phyloP scores from a whole-genome alignment of 2,888 invertebrate genomes.

The Melieria omissa region DNA sequence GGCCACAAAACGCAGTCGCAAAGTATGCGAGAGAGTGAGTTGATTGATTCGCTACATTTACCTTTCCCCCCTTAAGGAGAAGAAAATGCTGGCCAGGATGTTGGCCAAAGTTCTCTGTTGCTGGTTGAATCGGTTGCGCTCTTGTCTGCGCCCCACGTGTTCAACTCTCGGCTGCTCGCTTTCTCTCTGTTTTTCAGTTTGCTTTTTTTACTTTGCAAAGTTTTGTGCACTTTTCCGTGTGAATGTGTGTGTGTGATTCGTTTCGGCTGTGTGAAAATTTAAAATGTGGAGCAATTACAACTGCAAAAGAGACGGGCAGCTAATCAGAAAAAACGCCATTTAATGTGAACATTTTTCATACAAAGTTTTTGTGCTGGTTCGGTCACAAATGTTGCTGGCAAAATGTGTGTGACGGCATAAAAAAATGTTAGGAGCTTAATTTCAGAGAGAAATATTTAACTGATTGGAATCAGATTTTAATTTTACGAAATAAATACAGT shows the following conservation, averaged over 20 bases:
- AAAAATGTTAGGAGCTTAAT: no score
- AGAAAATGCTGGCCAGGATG: no score
- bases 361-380: slow-evolving; percentile 26
- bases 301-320: slow-evolving; percentile 30
- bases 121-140: no score
- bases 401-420: no score
- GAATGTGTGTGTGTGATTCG: not conserved
- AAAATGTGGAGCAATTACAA: slow-evolving; percentile 26
- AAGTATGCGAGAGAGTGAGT: slow-evolving; percentile 39
- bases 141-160: no score
- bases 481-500: no score
- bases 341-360: not conserved
- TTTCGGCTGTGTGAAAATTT: slow-evolving; percentile 4
- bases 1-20: slow-evolving; percentile 45
- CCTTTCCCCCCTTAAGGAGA: no score
- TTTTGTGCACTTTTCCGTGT: not conserved
- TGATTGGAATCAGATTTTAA: no score
- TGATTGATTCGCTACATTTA: slow-evolving; percentile 2
- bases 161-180: slow-evolving; percentile 18
- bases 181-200: slow-evolving; percentile 21
- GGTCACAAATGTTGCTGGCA: not conserved
- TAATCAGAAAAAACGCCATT: slow-evolving; percentile 31
- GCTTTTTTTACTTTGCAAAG: not conserved
- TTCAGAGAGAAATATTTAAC: no score
- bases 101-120: no score